Evolutionary conservation across 2,797 vertebrate genomes (phyloP), one percentile per base, ranked within the genome.

Genomic region (Catostomus latipinnis): DNA sequence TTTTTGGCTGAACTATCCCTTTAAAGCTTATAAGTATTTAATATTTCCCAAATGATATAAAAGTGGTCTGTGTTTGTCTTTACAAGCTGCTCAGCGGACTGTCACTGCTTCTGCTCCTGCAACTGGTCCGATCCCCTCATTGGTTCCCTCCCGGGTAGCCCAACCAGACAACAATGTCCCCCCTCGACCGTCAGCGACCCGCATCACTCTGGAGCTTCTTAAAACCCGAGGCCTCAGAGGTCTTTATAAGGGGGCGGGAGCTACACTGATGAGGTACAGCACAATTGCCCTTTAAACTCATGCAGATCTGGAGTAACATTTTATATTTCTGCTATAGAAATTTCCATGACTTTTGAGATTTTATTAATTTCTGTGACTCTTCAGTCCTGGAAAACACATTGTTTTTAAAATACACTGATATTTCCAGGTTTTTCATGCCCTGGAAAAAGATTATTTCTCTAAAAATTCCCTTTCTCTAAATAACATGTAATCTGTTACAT

Each of bases 221-320:
- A 91, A 73, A 76, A 94, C 94, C 0, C 91, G 89, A 9, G 95
- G 95, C 9, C 83, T 95, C 74, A 86, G 89, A 1, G 95, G 95
- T 13, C 93, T 96, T 54, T 95, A 96, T 88, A 93, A 88, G 80
- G 95, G 96, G 8, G 91, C 94, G 18, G 96, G 95, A 12, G 96
- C 96, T 82, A 96, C 96, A 1, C 88, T 96, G 80, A 91, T 95
- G 88, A 96, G 95, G 95, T 96, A 50, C 90, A 66, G 86, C 46
- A 80, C 54, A 43, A 4, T 53, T 22, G 22, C 48, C 43, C 13
- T 6, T 76, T 34, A 34, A 34, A 34, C 34, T 34, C 34, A 34
- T 34, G 34, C 34, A 34, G 34, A 34, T 34, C 34, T 34, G 34
- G 34, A 34, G 34, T 34, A 34, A 3, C 2, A 34, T 34, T 2